phyloP scores from a whole-genome alignment of 2,888 invertebrate genomes.

The Xestia xanthographa region DNA sequence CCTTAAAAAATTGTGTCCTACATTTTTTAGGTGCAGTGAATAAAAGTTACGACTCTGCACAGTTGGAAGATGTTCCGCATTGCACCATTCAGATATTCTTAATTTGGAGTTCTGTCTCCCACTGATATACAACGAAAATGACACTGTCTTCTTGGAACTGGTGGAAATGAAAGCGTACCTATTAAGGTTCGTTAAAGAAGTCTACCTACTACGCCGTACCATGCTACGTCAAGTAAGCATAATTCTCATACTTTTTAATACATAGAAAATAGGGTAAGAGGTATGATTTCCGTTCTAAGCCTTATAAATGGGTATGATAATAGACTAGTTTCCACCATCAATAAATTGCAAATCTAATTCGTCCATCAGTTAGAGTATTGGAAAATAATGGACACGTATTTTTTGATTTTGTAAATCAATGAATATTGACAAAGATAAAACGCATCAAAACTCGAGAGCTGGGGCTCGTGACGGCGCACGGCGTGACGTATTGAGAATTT shows the following conservation, averaged over 20 bases:
- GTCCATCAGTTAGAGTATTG: no score
- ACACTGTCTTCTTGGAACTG: not conserved
- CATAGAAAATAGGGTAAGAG: not conserved
- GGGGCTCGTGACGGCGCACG: no score
- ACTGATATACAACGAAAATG: not conserved
- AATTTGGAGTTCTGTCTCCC: constrained; percentile 19
- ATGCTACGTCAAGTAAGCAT: not conserved
- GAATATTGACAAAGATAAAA: no score
- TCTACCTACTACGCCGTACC: not conserved
- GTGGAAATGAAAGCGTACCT: not conserved
- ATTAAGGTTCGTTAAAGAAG: not conserved
- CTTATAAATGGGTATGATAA: not conserved
- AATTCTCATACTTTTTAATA: not conserved
- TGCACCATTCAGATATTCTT: constrained; percentile 42
- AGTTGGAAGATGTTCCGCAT: constrained; percentile 38
- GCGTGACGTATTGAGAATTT: no score
- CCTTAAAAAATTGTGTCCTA: not conserved
- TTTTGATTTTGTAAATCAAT: no score
- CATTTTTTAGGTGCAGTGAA: constrained; percentile 20
- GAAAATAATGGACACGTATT: no score
- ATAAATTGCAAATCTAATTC: no score
- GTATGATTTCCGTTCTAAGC: not conserved
- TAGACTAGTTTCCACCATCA: no score
- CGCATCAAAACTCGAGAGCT: no score
- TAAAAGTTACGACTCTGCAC: constrained; percentile 31